Conservation (phyloP, 64 coral and sea anemone species). For the Trachythela sp. region DNA sequence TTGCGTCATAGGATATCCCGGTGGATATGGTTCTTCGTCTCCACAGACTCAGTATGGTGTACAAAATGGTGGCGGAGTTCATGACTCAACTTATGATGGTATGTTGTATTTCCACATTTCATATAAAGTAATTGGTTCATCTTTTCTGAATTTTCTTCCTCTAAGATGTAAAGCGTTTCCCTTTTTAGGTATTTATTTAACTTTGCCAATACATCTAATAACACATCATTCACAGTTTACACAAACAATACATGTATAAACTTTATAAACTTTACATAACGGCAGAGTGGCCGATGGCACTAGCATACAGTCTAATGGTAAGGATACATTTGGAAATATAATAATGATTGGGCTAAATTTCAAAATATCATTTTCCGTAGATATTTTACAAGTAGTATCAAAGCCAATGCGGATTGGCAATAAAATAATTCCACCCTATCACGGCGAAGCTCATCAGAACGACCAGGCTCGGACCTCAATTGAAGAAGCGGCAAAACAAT, state of each 20-base stretch:
- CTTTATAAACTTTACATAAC: too few species aligned
- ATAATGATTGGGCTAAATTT: neutral
- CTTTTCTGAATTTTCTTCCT: too few species aligned
- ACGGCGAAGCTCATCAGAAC: neutral
- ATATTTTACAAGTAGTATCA: neutral
- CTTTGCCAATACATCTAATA: too few species aligned
- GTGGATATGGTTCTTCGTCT: neutral
- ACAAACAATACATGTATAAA: too few species aligned
- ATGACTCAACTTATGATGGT: neutral
- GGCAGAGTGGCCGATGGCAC: too few species aligned
- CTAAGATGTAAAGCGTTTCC: too few species aligned
- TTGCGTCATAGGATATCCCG: neutral
- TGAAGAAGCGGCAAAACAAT: neutral
- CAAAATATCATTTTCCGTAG: neutral
- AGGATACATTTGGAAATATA: too few species aligned
- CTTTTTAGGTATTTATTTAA: too few species aligned
- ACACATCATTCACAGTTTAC: too few species aligned
- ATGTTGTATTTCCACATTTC: neutral
- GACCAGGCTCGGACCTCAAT: neutral
- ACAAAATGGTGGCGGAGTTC: neutral
- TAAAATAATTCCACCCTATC: neutral
- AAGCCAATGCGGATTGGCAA: neutral
- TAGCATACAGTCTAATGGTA: too few species aligned
- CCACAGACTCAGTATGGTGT: neutral
- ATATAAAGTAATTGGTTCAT: too few species aligned